Evolutionary conservation across 2,888 invertebrate genomes (phyloP), one percentile per base, ranked within the genome.

Genomic region (Ichneumoninae sp.): DNA sequence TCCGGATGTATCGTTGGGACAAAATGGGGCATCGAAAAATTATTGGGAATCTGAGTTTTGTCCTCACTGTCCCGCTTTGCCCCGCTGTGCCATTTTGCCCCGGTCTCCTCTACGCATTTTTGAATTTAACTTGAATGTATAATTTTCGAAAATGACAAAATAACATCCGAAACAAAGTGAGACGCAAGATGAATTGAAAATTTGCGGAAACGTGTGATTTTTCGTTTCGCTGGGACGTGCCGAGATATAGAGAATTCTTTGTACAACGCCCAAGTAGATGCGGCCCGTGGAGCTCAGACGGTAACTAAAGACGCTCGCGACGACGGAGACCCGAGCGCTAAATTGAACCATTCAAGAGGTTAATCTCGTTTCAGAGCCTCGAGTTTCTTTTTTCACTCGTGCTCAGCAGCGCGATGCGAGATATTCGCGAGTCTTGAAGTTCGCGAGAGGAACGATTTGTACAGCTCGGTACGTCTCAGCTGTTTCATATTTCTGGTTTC

Each of bases 281-380:
- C 40, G 74, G 65, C 33, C 26, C 60, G 75, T 54, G 74, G 78
- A 82, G 84, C 82, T 82, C 84, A 82, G 84, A 79, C 81, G n/a
- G 50, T 78, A 82, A 82, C 84, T 84, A 71, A 79, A 84, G 82
- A 83, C 81, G 70, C 79, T 65, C 81, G 70, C 78, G 75, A 72
- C 75, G 79, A 72, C 54, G 50, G 47, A 70, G 79, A 79, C 84
- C 62, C 75, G 81, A 79, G 75, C 82, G 78, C 79, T 84, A 84
- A 84, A 84, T 84, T 84, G 82, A 84, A 79, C 79, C 84, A 82
- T 84, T 84, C 84, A 84, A 84, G 79, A 84, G 84, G 84, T 84
- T 84, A 84, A 84, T 84, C 84, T 75, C 71, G 66, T 84, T 84
- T 82, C 82, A 71, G 74, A 60, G 75, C 54, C 50, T 66, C 62